Evolutionary conservation across 2,888 invertebrate genomes (phyloP), one percentile per base, ranked within the genome.

Genomic region (Phaedon cochleariae): DNA sequence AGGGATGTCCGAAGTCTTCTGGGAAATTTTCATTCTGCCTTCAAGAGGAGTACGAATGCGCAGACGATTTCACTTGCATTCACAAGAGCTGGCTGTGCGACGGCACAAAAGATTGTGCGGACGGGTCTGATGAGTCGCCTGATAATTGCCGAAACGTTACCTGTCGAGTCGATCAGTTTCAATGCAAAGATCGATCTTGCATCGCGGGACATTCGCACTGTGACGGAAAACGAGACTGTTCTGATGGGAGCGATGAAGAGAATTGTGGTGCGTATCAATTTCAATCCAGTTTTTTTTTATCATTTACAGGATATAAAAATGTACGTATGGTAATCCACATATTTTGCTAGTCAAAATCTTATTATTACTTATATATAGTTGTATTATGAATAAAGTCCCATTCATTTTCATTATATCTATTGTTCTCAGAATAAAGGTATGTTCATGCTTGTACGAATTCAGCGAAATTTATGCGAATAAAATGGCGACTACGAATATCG

Each of bases 121-220:
- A 92, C 77, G 94, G 93, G 29, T 90, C 90, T 0, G 95, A 95
- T 79, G 95, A 95, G 81, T 85, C 88, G 0, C 85, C 86, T 0
- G 86, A 87, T 52, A 87, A 88, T 76, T 90, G 93, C 73, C 88
- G 87, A 51, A 92, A 91, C 77, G 84, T 91, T 74, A 93, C 92
- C 22, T 97, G 96, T 84, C 86, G 93, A 51, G 85, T 90, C 0
- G 95, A 96, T 85, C 94, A 96, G 83, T 96, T 94, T 82, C 92
- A 93, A 78, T 97, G 96, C 82, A 88, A 87, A 54, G 92, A 93
- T 84, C 89, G 88, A 67, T 89, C 89, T 70, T 95, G 95, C 78
- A 93, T 95, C 37, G 88, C 92, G 51, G 94, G 93, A 1, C 90
- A 92, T 72, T 84, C 94, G 70, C 90, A 90, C 74, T 97, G 97